Percentiles rank a stretch among this genome's conserved stretches.
Conservation (phyloP, 1,140 invertebrate genomes). For the Belonocnema kinseyi region DNA sequence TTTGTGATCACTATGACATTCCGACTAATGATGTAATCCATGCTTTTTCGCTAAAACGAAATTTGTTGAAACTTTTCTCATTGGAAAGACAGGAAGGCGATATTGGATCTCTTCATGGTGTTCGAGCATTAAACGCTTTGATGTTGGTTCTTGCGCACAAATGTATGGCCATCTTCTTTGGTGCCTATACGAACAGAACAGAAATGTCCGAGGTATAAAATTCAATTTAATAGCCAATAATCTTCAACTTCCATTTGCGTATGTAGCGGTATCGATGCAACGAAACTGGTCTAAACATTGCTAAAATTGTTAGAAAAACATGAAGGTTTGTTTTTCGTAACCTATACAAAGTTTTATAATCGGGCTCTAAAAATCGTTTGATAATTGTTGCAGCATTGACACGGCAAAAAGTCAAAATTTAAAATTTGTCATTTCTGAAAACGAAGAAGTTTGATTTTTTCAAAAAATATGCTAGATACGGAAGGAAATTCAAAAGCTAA, state of each 20-base stretch:
- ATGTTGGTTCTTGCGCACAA: slow-evolving; percentile 83
- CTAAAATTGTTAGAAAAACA: no score
- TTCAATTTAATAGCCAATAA: not conserved
- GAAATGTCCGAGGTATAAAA: slow-evolving; percentile 79
- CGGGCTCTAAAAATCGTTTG: no score
- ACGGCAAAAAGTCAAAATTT: no score
- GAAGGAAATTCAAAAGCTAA: no score
- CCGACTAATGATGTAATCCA: slow-evolving; percentile 73
- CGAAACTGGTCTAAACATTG: no score
- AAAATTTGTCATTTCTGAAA: no score
- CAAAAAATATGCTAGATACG: no score
- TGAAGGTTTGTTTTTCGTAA: not conserved
- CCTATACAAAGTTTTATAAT: no score
- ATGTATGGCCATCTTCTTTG: slow-evolving; percentile 84
- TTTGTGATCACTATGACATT: slow-evolving; percentile 65
- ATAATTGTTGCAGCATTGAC: no score
- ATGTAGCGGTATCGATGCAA: not conserved
- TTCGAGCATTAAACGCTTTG: slow-evolving; percentile 81
- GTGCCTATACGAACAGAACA: slow-evolving; percentile 82
- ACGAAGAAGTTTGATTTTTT: no score
- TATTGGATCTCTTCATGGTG: slow-evolving; percentile 81
- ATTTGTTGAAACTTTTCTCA: slow-evolving; percentile 76
- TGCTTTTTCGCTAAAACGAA: slow-evolving; percentile 81
- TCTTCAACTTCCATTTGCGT: not conserved
- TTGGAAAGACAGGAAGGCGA: slow-evolving; percentile 76